phyloP scores from a whole-genome alignment of 2,797 vertebrate genomes.

The Pseudocheirus occidentalis region DNA sequence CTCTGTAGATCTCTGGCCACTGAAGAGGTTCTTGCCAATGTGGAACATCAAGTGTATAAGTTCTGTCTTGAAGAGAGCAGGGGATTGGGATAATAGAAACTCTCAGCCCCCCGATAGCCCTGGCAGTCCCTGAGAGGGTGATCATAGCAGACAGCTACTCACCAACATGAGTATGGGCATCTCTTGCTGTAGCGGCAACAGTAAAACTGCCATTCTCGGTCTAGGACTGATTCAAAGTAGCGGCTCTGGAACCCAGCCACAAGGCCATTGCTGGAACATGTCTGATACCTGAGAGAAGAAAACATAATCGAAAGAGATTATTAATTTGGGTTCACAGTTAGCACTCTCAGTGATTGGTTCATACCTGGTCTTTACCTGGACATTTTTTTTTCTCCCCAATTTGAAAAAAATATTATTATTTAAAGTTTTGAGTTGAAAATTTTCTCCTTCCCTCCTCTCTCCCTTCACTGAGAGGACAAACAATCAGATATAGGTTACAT shows the following conservation, averaged over 20 bases:
- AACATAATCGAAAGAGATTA: neutral
- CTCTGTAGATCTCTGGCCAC: neutral
- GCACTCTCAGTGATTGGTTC: neutral
- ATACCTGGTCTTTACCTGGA: neutral
- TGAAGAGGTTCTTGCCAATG: neutral
- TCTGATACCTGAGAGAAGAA: conserved; percentile 90
- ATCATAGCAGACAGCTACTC: conserved; percentile 80
- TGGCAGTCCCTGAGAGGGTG: neutral
- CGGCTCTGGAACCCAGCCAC: conserved; percentile 96
- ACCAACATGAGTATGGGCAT: conserved; percentile 97
- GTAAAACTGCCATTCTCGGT: conserved; percentile 98
- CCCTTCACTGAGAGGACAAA: too few species aligned
- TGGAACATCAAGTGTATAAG: neutral
- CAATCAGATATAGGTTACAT: too few species aligned
- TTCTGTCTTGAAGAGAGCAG: neutral
- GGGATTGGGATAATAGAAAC: neutral
- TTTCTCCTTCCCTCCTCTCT: too few species aligned
- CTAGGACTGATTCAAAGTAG: conserved; percentile 95
- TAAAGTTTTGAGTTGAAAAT: too few species aligned
- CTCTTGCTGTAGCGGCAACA: conserved; percentile 94
- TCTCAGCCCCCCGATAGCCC: too few species aligned
- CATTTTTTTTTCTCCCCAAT: neutral
- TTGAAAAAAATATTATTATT: too few species aligned
- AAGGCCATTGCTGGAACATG: conserved; percentile 95
- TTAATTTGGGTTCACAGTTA: neutral